These are phyloP conservation scores for Peromyscus maniculatus DNA, from an alignment of 2,113 vertebrate species.

Conservation along the genomic window DNA sequence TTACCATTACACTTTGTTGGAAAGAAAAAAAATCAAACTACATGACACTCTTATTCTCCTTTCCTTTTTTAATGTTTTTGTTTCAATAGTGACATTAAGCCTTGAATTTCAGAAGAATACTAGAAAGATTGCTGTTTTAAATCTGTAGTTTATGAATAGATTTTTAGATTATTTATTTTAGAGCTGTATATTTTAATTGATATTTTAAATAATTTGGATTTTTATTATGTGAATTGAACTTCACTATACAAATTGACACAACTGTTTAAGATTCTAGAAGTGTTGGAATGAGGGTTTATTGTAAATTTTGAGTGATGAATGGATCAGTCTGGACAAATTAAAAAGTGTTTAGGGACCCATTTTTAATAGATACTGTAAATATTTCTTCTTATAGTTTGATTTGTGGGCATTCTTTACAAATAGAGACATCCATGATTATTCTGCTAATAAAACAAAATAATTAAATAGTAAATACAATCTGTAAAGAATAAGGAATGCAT, in stretches of 20 bases:
- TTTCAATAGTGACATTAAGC: neutral
- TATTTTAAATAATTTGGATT: constrained; percentile 1
- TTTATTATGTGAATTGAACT: neutral
- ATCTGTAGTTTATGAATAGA: neutral
- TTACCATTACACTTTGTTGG: neutral
- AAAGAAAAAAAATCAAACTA: neutral
- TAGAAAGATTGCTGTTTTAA: neutral
- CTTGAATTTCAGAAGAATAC: neutral
- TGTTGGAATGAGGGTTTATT: neutral
- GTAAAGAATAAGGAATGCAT: neutral
- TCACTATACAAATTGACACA: neutral
- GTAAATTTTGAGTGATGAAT: neutral
- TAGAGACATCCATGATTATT: neutral
- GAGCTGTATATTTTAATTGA: neutral
- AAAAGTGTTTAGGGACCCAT: neutral
- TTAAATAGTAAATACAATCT: neutral
- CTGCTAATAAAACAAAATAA: neutral
- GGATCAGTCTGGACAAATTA: neutral
- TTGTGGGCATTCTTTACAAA: neutral
- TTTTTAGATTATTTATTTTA: neutral
- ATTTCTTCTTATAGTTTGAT: neutral
- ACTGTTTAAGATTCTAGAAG: neutral
- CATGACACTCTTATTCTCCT: neutral
- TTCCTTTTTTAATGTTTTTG: neutral
- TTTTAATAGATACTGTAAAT: neutral